Conservation (phyloP, 2,888 invertebrate genomes). For the Tetranychus piercei region DNA sequence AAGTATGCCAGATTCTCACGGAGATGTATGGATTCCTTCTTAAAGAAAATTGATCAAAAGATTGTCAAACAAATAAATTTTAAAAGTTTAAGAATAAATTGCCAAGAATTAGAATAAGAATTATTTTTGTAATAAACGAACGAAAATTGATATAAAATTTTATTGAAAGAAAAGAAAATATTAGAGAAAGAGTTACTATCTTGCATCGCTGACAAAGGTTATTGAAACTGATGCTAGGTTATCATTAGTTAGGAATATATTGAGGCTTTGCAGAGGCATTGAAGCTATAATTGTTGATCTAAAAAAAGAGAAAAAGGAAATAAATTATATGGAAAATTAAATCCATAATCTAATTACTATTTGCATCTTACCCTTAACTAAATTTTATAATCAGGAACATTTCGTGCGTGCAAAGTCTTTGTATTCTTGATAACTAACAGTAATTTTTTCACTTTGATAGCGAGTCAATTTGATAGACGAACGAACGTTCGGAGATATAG, state of each 20-base stretch:
- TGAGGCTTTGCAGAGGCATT: not conserved
- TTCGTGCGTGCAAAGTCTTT: slow-evolving; percentile 27
- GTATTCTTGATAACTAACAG: slow-evolving; percentile 65
- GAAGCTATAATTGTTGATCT: slow-evolving; percentile 13
- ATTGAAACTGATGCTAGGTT: not conserved
- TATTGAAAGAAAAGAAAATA: not conserved
- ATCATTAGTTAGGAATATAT: not conserved
- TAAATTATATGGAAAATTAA: not conserved
- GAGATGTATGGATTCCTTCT: slow-evolving; percentile 24
- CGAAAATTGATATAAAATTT: too few species aligned
- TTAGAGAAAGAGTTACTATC: not conserved
- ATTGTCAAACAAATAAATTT: too few species aligned
- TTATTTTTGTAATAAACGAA: too few species aligned
- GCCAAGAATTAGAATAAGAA: too few species aligned
- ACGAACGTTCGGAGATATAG: slow-evolving; percentile 67
- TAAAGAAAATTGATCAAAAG: too few species aligned
- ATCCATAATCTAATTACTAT: not conserved
- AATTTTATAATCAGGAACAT: not conserved
- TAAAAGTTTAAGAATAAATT: too few species aligned
- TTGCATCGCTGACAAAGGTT: not conserved
- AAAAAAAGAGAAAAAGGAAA: not conserved
- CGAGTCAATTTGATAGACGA: slow-evolving; percentile 80
- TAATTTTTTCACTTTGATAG: slow-evolving; percentile 88
- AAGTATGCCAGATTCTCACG: slow-evolving; percentile 24
- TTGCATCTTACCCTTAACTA: not conserved